Conservation (phyloP, 2,888 invertebrate genomes). For the Orgyia antiqua region DNA sequence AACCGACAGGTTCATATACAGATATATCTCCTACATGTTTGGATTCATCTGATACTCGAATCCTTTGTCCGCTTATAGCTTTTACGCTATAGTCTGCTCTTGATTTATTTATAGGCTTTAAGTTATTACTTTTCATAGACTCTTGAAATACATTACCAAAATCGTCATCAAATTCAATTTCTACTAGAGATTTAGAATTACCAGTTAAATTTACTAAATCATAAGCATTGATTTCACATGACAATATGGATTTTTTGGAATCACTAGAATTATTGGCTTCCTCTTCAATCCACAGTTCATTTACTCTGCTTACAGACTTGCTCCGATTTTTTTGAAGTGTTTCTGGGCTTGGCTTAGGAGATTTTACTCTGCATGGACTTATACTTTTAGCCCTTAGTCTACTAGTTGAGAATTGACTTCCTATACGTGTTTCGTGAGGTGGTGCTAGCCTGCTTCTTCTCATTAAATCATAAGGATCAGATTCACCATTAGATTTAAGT, state of each 20-base stretch:
- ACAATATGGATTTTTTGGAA: constrained; percentile 84
- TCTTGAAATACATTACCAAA: constrained; percentile 62
- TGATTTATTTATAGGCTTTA: constrained; percentile 45
- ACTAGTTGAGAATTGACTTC: constrained; percentile 70
- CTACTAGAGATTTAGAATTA: constrained; percentile 64
- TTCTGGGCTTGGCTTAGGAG: constrained; percentile 69
- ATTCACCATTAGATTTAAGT: constrained; percentile 76
- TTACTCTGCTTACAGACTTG: constrained; percentile 68
- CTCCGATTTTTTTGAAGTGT: constrained; percentile 59
- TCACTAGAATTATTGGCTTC: constrained; percentile 41
- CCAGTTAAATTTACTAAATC: constrained; percentile 82
- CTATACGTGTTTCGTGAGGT: constrained; percentile 76
- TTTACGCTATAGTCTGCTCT: constrained; percentile 74
- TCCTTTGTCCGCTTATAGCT: constrained; percentile 84
- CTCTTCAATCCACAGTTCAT: constrained; percentile 69
- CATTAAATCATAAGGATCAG: constrained; percentile 91
- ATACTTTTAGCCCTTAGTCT: constrained; percentile 76
- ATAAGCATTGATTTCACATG: constrained; percentile 91
- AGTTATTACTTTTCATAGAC: constrained; percentile 48
- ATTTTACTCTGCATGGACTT: constrained; percentile 76
- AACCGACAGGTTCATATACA: constrained; percentile 68
- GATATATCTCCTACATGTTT: constrained; percentile 55
- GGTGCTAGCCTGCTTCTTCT: constrained; percentile 85
- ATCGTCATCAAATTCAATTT: constrained; percentile 75
- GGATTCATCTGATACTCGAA: constrained; percentile 79